Evolutionary conservation across 1,140 invertebrate species (phyloP), one percentile per base, ranked within the genome.

Genomic region (Drosophila rhopaloa): DNA sequence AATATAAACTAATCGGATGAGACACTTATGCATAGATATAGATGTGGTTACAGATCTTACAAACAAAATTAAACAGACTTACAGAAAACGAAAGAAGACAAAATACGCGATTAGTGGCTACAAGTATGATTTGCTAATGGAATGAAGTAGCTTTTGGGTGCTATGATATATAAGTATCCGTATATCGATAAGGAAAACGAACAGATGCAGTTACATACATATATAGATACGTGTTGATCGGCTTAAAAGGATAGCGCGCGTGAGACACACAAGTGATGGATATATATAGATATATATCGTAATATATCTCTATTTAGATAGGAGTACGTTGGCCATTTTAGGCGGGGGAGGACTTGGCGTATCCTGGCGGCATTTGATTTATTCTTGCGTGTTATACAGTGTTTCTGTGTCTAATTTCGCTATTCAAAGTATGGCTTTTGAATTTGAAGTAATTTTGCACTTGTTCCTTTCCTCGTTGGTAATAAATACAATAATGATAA

Each of bases 101-200:
- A 48, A 27, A 11, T 6, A 35, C 16, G 51, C 38, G 24, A 43
- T 46, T 27, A 41, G 62, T 58, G 16, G 27, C 62, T 77, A 60
- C 37, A 53, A 29, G 19, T 67, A 68, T 43, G 43, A 78, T 88
- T 81, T 63, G 68, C 83, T 88, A 88, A 88, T 88, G 84, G 84
- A 88, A 88, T 88, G 84, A 89, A 88, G 71, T 57, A 63, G 71
- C 46, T 51, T 40, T 51, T 27, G 77, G 54, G 55, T 47, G 59
- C 55, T 73, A 59, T 61, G 67, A 72, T 62, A 71, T 40, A 65
- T 54, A 44, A 11, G 13, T 47, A 62, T 57, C 35, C 38, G 55
- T 59, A 74, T 59, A 50, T 60, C 9, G 53, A 41, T 70, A 43
- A 44, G 24, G 27, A 40, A 41, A 62, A 67, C 65, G 56, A 76